Evolutionary conservation across 2,888 invertebrate species (phyloP), one percentile per base, ranked within the genome.

Genomic region (Odontomyia ornata): DNA sequence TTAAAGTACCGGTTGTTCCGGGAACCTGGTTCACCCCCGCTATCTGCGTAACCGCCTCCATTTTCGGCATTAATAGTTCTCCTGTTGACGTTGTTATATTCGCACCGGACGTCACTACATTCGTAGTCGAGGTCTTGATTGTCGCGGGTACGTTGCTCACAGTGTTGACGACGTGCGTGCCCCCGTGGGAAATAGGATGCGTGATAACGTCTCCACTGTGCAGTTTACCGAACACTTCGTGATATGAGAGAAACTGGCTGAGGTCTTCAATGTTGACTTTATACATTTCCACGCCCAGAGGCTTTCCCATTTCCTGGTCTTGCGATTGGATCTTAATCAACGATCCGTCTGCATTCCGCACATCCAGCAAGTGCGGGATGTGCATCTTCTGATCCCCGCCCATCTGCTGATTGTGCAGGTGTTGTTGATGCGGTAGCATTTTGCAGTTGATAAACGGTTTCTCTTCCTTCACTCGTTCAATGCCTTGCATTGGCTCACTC

Each of bases 211-310:
- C 86, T 82, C 86, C 87, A 77, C 86, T 85, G 78, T 87, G 86
- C 73, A 93, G 86, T 83, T 92, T 92, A 30, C 92, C 93, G 84
- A 93, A 95, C 62, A 95, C 95, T 86, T 95, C 95, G 84, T 95
- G 95, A 86, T 95, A 95, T 56, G 94, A 94, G 80, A 95, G 88
- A 80, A 95, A 87, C 83, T 95, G 95, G 81, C 94, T 95, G 76
- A 95, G 90, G 83, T 95, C 95, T 84, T 95, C 95, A 7, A 95
- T 94, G 84, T 94, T 93, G 78, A 83, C 92, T 93, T 85, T 94
- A 93, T 80, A 94, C 91, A 88, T 94, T 93, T 91, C 88, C 60
- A 89, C 88, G 76, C 89, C 89, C 76, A 91, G 86, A 1, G 90
- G 79, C 78, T 73, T 78, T 69, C 79, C 79, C 78, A 90, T 84